Base-by-base conservation (phyloP, 37 sponge, comb jelly and placozoan genomes). In the Mnemiopsis leidyi region DNA sequence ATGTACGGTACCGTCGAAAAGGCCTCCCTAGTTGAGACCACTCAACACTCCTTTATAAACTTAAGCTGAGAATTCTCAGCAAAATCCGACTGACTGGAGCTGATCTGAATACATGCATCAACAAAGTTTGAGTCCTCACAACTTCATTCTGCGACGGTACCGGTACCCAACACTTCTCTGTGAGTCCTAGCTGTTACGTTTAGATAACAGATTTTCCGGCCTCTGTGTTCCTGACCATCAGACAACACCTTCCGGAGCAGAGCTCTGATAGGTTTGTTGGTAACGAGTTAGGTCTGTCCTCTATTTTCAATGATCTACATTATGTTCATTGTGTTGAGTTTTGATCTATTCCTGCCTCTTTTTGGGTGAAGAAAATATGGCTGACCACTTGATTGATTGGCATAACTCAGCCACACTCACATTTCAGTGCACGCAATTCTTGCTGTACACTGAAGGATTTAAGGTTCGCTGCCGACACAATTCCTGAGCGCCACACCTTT, bases 1-100 rank as follows among this genome's bases (percentile, higher is more conserved):
- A 25, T 69, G 73, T 69, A 21, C 24, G 24, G 73, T 69, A 69
- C 29, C 73, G 73, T 69, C 73, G 73, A 69, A 69, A 69, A 69
- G 73, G 73, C 73, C 73, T 48, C 61, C 73, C 73, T 25, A 69
- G 73, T 69, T 69, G 73, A 69, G 73, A 69, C 1, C n/a, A n/a
- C 73, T 69, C 73, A 69, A 69, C 73, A 28, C 9, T 25, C 2
- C 9, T 69, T 3, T 3, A 69, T 69, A 69, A 28, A 5, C 24
- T 25, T 69, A n/a, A 69, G 73, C 73, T 69, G 73, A 69, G 73
- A 23, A 69, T 69, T 25, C 73, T 69, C 73, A 20, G 73, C 73
- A 69, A 5, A 28, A 20, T 69, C 24, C n/a, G 9, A 20, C 61
- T 48, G 61, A 48, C 61, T 13, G 13, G 61, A 48, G 61, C 61